Evolutionary conservation across 2,113 vertebrate species (phyloP).

Genomic region (Lagopus leucura): DNA sequence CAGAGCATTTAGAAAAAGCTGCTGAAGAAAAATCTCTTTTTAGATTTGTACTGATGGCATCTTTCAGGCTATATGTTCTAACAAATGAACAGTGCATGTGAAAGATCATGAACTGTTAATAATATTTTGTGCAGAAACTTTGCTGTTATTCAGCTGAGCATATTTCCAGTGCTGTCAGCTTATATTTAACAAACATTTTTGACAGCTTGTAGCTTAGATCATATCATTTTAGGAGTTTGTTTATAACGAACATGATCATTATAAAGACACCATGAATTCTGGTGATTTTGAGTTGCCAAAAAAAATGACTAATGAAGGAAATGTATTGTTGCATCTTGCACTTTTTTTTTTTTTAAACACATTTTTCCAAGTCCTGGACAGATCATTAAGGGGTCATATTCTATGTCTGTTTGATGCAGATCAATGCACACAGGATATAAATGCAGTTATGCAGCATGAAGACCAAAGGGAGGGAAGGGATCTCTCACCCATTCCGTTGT

Average conservation of each 20-base stretch:
- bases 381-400: accelerated
- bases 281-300: neutral
- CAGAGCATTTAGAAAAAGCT: neutral
- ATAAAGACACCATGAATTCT: neutral
- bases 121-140: conserved; percentile 20
- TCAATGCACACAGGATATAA: neutral
- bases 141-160: conserved; percentile 13
- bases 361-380: neutral
- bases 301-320: neutral
- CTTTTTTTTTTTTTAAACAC: neutral
- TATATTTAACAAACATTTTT: conserved; percentile 53
- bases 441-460: neutral
- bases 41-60: neutral
- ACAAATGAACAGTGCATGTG: conserved; percentile 19
- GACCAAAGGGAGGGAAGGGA: neutral
- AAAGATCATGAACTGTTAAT: conserved; percentile 37
- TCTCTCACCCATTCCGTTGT: neutral
- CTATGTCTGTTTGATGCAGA: neutral
- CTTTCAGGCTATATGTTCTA: neutral
- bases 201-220: conserved; percentile 41
- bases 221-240: conserved; percentile 24
- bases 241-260: conserved; percentile 35
- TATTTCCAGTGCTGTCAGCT: conserved; percentile 14
- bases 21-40: conserved; percentile 9
- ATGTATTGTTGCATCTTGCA: neutral